phyloP scores from a whole-genome alignment of 2,113 vertebrate genomes.

The Pterophyllum scalare region DNA sequence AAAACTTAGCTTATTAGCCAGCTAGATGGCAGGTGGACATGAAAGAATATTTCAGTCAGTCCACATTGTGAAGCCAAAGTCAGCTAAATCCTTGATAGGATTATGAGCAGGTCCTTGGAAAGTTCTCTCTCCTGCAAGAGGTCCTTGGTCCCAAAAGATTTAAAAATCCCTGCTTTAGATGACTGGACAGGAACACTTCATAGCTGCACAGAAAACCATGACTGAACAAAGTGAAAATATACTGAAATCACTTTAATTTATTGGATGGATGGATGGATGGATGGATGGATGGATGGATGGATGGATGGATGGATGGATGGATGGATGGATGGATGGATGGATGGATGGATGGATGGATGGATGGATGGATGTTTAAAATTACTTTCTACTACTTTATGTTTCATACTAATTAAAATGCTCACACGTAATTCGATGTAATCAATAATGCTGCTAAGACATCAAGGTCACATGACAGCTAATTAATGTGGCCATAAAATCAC shows the following conservation, averaged over 20 bases:
- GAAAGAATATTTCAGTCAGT: not conserved
- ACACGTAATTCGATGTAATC: conserved; percentile 5
- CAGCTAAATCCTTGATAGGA: not conserved
- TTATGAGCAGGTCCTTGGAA: not conserved
- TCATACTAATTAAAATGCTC: conserved; percentile 5
- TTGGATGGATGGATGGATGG: too few species aligned
- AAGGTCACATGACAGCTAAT: conserved; percentile 15
- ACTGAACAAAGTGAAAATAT: not conserved
- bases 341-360: too few species aligned
- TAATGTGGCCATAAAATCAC: not conserved
- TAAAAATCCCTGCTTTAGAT: not conserved
- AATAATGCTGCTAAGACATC: not conserved
- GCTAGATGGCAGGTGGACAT: not conserved
- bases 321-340: too few species aligned
- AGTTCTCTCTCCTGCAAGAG: not conserved
- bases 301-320: too few species aligned
- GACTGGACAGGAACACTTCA: not conserved
- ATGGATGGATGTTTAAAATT: too few species aligned
- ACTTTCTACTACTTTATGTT: not conserved
- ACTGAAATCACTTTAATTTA: not conserved
- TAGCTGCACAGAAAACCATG: not conserved
- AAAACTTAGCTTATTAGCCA: not conserved
- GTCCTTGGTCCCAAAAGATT: not conserved
- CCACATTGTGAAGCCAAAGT: not conserved
- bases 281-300: too few species aligned